Percentiles rank a stretch among this genome's conserved stretches.
These are phyloP conservation scores for Didymodactylos carnosus DNA, from an alignment of 2,888 invertebrate species.

Conservation along the genomic window DNA sequence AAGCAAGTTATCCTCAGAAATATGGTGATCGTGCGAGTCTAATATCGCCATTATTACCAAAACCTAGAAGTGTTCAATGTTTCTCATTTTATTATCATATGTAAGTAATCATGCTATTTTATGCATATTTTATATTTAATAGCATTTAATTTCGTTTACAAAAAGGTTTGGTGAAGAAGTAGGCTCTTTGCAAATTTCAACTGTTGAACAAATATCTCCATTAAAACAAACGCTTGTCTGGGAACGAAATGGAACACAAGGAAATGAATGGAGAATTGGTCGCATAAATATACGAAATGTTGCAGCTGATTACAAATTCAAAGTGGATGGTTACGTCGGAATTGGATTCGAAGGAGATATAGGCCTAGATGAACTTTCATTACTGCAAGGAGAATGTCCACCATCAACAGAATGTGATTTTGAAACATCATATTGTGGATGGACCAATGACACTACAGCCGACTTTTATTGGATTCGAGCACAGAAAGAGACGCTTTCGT, in stretches of 20 bases:
- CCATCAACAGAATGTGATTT: conserved; percentile 18
- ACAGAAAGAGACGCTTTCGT: conserved; percentile 21
- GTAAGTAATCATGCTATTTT: background rate
- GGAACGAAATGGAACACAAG: background rate
- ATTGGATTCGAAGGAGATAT: background rate
- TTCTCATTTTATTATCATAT: background rate
- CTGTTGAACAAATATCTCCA: background rate
- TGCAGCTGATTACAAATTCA: conserved; percentile 1
- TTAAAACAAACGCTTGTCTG: background rate
- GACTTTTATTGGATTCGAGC: conserved; percentile 25
- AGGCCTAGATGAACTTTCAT: conserved; percentile 25
- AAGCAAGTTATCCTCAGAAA: conserved; percentile 19
- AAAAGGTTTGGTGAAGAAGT: background rate
- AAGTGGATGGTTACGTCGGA: conserved; percentile 7
- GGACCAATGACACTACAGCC: conserved; percentile 21
- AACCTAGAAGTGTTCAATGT: background rate
- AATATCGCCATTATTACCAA: conserved; percentile 17
- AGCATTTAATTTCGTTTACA: background rate
- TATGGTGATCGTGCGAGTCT: conserved; percentile 22
- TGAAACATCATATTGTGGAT: conserved; percentile 17
- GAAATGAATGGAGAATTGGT: background rate
- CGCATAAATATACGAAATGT: conserved; percentile 1
- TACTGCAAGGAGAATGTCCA: conserved; percentile 19
- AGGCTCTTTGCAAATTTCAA: background rate
- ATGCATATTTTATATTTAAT: background rate